Percentiles rank a stretch among this genome's conserved stretches.
Evolutionary conservation across 23 tunicate genomes (phyloP).

Genomic region (Halocynthia aurantium): DNA sequence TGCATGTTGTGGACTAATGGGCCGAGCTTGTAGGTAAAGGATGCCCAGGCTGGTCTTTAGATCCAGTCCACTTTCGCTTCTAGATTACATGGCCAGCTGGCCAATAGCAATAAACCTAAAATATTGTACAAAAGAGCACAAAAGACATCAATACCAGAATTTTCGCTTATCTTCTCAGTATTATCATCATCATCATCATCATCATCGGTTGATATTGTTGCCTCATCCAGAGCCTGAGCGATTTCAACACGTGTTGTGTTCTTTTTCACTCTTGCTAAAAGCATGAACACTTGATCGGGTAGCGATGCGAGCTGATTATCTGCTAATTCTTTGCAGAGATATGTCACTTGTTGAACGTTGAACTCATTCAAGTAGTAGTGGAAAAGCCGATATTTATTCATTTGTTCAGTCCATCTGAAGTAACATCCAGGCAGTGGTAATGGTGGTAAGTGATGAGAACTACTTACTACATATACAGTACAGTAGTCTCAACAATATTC

Average conservation of each 20-base stretch:
- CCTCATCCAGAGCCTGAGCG: constrained; percentile 1
- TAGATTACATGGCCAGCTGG: neutral
- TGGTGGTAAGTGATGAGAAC: no score
- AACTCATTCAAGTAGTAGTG: constrained; percentile 44
- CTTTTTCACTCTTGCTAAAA: constrained; percentile 30
- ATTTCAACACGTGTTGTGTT: constrained; percentile 17
- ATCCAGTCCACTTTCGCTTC: neutral
- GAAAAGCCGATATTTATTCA: neutral
- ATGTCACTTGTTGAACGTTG: constrained; percentile 52
- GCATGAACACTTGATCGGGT: constrained; percentile 41
- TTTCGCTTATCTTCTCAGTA: neutral
- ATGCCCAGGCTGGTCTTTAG: no score
- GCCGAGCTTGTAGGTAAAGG: no score
- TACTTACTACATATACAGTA: no score
- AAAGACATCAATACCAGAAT: neutral
- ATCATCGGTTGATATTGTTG: constrained; percentile 2
- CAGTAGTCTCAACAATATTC: no score
- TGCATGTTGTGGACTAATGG: no score
- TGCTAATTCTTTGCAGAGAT: constrained; percentile 58
- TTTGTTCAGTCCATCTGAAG: constrained; percentile 6
- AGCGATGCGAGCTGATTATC: neutral
- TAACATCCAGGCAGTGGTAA: no score
- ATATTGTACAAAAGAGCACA: neutral
- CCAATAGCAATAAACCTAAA: neutral
- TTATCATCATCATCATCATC: constrained; percentile 1